Evolutionary conservation across 2,113 vertebrate genomes (phyloP).

Genomic region (Cephalopholis sonnerati): DNA sequence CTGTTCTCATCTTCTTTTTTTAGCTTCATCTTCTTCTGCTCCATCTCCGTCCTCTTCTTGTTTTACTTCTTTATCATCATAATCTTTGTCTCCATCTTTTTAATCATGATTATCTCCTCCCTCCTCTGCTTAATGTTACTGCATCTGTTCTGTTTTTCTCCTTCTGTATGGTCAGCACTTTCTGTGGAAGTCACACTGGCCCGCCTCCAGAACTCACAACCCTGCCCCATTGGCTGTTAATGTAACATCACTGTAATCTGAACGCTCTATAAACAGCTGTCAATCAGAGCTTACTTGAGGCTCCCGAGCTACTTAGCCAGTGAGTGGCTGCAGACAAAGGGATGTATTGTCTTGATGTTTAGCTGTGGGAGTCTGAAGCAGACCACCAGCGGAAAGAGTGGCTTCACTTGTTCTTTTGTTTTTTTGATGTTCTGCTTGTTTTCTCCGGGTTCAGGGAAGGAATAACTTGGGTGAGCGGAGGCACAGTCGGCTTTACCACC

Average conservation of each 20-base stretch:
- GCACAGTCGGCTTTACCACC: slow-evolving; percentile 67
- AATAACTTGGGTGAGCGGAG: slow-evolving; percentile 71
- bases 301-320: slow-evolving; percentile 45
- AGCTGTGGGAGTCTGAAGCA: slow-evolving; percentile 43
- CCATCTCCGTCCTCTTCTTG: background rate
- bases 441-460: slow-evolving; percentile 43
- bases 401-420: slow-evolving; percentile 68
- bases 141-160: slow-evolving; percentile 2
- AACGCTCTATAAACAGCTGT: slow-evolving; percentile 64
- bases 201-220: slow-evolving; percentile 61
- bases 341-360: slow-evolving; percentile 58
- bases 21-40: too few species aligned
- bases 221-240: slow-evolving; percentile 58
- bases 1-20: too few species aligned
- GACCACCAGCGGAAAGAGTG: slow-evolving; percentile 69
- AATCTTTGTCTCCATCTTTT: slow-evolving; percentile 16
- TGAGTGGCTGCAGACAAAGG: slow-evolving; percentile 61
- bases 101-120: slow-evolving; percentile 3
- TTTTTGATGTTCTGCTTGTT: slow-evolving; percentile 67
- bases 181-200: slow-evolving; percentile 31
- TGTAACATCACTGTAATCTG: slow-evolving; percentile 60
- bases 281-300: slow-evolving; percentile 54
- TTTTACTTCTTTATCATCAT: background rate
- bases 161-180: slow-evolving; percentile 33
- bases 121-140: background rate